phyloP scores from a whole-genome alignment of 1,140 invertebrate species.

The Zaprionus gabonicus region DNA sequence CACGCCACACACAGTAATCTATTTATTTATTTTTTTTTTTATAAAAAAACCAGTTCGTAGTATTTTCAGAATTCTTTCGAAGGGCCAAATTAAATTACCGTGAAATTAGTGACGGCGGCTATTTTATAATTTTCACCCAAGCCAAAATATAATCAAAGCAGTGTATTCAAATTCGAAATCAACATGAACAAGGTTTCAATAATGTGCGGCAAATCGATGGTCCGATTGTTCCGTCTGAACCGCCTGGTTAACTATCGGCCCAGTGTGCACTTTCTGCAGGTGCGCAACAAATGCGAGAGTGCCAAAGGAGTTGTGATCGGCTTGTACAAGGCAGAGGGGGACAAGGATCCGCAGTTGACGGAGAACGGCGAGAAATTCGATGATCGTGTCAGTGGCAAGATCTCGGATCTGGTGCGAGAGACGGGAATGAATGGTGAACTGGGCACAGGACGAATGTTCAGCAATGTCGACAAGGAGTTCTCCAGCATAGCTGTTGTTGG shows the following conservation, averaged over 20 bases:
- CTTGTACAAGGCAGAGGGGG: constrained; percentile 86
- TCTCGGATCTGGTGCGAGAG: constrained; percentile 64
- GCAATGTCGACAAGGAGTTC: constrained; percentile 87
- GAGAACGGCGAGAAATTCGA: constrained; percentile 71
- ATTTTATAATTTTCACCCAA: neutral
- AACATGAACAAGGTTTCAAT: constrained; percentile 38
- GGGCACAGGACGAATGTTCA: constrained; percentile 86
- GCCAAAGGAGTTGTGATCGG: constrained; percentile 53
- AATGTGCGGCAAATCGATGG: constrained; percentile 14
- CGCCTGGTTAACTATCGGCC: neutral
- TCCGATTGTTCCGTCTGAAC: constrained; percentile 27
- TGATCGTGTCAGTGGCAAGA: constrained; percentile 64
- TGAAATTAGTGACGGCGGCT: neutral
- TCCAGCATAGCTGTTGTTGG: constrained; percentile 88
- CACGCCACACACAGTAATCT: neutral
- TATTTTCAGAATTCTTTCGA: neutral
- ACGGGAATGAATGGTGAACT: constrained; percentile 67
- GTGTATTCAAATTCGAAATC: constrained; percentile 37
- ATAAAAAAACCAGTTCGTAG: neutral
- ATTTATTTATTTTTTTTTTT: neutral
- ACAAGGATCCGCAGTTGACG: constrained; percentile 82
- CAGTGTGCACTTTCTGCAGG: neutral
- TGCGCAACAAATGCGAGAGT: constrained; percentile 45
- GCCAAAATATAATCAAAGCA: neutral
- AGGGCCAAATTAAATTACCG: neutral